phyloP scores from a whole-genome alignment of 2,888 invertebrate species.

The Heliconius sara region DNA sequence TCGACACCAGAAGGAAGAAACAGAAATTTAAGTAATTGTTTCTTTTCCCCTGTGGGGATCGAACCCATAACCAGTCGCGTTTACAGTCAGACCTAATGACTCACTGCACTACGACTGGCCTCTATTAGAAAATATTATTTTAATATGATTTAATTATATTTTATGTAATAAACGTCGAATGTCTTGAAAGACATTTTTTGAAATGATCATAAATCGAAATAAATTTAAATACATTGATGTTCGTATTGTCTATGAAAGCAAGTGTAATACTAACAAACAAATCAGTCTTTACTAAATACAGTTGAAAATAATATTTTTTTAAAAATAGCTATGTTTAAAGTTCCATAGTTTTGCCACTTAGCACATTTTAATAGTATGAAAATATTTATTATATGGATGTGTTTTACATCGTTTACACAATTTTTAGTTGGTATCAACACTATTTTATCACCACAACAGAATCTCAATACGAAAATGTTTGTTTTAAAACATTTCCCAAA shows the following conservation, averaged over 20 bases:
- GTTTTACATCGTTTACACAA: slow-evolving; percentile 24
- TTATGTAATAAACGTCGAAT: not conserved
- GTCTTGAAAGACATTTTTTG: not conserved
- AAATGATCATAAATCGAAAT: not conserved
- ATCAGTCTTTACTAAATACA: slow-evolving; percentile 33
- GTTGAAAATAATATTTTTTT: slow-evolving; percentile 7
- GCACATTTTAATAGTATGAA: slow-evolving; percentile 24
- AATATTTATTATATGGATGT: not conserved
- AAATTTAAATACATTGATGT: not conserved
- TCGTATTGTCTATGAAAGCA: not conserved
- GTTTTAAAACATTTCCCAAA: slow-evolving; percentile 87
- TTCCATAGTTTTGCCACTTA: slow-evolving; percentile 18
- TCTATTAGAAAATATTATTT: too few relatives aligned
- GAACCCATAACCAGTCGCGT: too few relatives aligned
- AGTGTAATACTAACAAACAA: not conserved
- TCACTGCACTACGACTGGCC: too few relatives aligned
- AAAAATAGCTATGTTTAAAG: slow-evolving; percentile 16
- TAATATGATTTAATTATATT: not conserved
- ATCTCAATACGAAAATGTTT: slow-evolving; percentile 82
- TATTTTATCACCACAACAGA: slow-evolving; percentile 55
- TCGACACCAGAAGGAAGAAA: too few relatives aligned
- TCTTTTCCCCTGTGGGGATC: too few relatives aligned
- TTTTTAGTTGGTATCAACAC: slow-evolving; percentile 2
- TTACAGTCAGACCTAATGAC: too few relatives aligned
- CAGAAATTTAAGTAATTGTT: too few relatives aligned